Evolutionary conservation across 2,888 invertebrate species (phyloP).

Genomic region (Drosophila gaucha): DNA sequence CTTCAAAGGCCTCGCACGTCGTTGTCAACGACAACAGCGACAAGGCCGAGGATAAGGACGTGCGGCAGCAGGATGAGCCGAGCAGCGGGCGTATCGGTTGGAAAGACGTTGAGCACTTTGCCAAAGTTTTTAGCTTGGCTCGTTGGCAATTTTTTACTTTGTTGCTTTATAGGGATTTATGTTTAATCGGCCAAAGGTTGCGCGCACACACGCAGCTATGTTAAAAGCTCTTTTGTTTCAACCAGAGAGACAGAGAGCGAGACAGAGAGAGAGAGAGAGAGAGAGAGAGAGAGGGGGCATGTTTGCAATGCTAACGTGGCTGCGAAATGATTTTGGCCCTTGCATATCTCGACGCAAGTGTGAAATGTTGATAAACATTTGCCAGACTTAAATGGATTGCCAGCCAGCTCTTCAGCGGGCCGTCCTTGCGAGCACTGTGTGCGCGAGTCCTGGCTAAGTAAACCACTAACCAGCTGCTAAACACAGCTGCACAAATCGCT

Average conservation of each 20-base stretch:
- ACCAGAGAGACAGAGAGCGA: not conserved
- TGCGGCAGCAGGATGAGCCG: conserved; percentile 6
- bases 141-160: conserved; percentile 79
- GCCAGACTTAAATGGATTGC: conserved; percentile 57
- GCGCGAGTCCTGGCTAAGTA: not conserved
- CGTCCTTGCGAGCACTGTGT: not conserved
- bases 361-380: conserved; percentile 64
- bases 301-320: conserved; percentile 38
- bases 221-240: conserved; percentile 70
- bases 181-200: conserved; percentile 80
- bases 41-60: conserved; percentile 54
- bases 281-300: not conserved
- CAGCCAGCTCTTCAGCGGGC: conserved; percentile 16
- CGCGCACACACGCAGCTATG: conserved; percentile 50
- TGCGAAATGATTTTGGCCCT: conserved; percentile 46
- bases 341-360: conserved; percentile 56
- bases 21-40: conserved; percentile 48
- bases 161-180: conserved; percentile 79
- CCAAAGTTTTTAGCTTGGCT: conserved; percentile 75
- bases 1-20: conserved; percentile 72
- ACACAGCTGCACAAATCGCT: not conserved
- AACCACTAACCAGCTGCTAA: conserved; percentile 1
- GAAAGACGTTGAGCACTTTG: conserved; percentile 72
- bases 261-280: not conserved
- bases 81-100: not conserved